These are phyloP conservation scores for Trichonephila clavata DNA, from an alignment of 1,140 invertebrate species.

Conservation along the genomic window DNA sequence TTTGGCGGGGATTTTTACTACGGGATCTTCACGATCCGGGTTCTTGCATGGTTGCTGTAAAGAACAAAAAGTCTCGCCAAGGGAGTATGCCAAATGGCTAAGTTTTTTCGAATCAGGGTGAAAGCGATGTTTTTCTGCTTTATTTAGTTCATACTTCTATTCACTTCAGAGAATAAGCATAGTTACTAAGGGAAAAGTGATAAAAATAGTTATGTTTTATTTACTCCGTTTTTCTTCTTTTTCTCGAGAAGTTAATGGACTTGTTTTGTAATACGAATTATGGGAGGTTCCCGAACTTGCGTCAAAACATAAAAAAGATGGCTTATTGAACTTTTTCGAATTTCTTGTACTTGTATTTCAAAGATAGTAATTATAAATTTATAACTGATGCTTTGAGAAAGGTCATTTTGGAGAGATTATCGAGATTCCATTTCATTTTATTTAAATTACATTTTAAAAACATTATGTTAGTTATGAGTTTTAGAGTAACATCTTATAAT, in stretches of 20 bases:
- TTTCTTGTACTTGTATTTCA: no score
- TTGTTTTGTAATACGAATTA: background rate
- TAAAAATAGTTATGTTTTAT: background rate
- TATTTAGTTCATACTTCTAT: background rate
- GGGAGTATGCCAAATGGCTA: background rate
- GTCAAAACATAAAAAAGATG: no score
- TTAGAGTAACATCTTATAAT: no score
- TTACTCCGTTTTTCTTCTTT: background rate
- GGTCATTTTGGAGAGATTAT: no score
- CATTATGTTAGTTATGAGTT: no score
- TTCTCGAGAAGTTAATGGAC: background rate
- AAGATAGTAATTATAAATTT: no score
- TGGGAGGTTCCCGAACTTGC: background rate
- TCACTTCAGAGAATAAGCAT: background rate
- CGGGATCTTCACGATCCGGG: background rate
- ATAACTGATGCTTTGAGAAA: no score
- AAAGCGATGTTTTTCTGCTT: background rate
- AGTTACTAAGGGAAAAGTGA: constrained; percentile 20
- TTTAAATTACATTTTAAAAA: no score
- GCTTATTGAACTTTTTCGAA: no score
- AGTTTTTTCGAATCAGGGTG: background rate
- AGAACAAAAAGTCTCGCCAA: background rate
- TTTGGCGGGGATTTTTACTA: constrained; percentile 14
- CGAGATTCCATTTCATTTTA: no score
- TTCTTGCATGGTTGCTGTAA: background rate